phyloP scores from a whole-genome alignment of 2,888 invertebrate genomes.

The Glyphotaelius pellucidus region DNA sequence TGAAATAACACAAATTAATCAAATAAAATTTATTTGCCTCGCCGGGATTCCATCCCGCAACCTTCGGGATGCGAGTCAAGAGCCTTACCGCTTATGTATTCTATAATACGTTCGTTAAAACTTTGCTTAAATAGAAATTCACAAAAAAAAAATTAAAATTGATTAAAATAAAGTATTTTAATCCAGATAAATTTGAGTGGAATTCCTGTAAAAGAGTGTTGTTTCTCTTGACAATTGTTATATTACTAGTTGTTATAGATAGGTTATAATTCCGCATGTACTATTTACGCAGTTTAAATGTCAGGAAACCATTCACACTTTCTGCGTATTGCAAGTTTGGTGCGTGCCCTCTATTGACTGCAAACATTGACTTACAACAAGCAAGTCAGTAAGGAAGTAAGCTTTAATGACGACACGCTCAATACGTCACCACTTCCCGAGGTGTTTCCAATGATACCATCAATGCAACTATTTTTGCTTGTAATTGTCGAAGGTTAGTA shows the following conservation, averaged over 20 bases:
- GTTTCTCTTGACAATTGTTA: background rate
- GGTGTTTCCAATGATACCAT: background rate
- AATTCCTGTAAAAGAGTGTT: background rate
- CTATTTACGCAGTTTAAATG: background rate
- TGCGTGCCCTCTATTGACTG: constrained; percentile 2
- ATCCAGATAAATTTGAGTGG: too few relatives aligned
- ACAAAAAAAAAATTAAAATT: too few relatives aligned
- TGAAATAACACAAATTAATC: too few relatives aligned
- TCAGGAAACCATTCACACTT: background rate
- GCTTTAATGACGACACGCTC: background rate
- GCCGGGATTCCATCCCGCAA: too few relatives aligned
- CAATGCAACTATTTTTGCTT: background rate
- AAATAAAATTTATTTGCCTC: too few relatives aligned
- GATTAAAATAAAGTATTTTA: too few relatives aligned
- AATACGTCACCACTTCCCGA: background rate
- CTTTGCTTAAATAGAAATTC: too few relatives aligned
- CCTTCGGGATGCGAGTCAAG: too few relatives aligned
- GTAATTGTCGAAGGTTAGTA: background rate
- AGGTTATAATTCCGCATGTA: background rate
- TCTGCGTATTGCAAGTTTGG: background rate
- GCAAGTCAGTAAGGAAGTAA: background rate
- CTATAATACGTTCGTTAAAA: too few relatives aligned
- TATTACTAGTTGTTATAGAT: background rate
- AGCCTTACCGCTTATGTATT: too few relatives aligned
- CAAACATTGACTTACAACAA: background rate